A percentile compares a stretch with the other conserved stretches of the same genome.
Conservation (phyloP, 2,113 vertebrate species). For the Neopipo cinnamomea region DNA sequence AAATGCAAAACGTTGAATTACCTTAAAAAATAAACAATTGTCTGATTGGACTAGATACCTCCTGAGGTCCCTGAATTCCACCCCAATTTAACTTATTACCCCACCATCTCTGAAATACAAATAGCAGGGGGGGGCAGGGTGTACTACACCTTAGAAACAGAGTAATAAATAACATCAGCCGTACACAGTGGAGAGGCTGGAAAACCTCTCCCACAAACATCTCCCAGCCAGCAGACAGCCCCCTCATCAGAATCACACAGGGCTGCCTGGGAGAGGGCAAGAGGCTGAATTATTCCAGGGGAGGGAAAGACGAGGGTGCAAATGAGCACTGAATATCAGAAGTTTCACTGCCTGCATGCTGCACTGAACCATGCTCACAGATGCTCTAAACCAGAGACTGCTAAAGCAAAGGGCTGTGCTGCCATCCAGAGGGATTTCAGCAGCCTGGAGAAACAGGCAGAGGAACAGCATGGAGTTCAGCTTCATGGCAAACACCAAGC, state of each 20-base stretch:
- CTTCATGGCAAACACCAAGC: background rate
- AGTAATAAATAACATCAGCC: background rate
- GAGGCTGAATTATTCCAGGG: background rate
- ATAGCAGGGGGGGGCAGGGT: too few relatives aligned
- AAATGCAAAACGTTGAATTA: background rate
- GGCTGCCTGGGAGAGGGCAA: background rate
- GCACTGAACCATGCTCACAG: fast-evolving
- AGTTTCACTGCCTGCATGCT: fast-evolving
- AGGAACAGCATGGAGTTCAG: background rate
- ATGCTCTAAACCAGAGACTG: background rate
- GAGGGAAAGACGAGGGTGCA: background rate
- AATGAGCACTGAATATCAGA: fast-evolving
- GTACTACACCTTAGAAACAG: background rate
- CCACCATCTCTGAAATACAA: background rate
- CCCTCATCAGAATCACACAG: background rate
- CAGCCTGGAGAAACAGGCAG: background rate
- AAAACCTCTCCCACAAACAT: background rate
- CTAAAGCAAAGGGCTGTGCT: conserved; percentile 38
- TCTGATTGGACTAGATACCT: background rate
- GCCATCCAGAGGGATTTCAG: conserved; percentile 44
- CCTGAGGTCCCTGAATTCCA: background rate
- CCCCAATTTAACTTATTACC: background rate
- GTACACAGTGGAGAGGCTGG: background rate
- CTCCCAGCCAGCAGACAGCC: background rate
- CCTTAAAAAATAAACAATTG: background rate